phyloP scores from a whole-genome alignment of 2,797 vertebrate genomes.

The Merluccius polli region DNA sequence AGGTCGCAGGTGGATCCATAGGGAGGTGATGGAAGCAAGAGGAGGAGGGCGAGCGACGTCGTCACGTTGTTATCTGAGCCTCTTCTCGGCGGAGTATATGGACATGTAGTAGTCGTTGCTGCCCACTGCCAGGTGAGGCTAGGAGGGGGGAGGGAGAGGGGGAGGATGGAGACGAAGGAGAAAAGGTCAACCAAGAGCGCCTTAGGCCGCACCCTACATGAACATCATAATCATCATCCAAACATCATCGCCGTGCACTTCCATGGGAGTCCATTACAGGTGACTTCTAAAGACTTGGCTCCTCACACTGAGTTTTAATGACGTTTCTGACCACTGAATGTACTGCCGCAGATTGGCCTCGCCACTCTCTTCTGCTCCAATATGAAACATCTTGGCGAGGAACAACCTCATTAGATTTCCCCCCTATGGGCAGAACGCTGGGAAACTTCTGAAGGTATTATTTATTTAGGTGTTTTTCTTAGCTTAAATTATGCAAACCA shows the following conservation, averaged over 20 bases:
- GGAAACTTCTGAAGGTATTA: no score
- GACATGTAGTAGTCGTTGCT: conserved; percentile 99
- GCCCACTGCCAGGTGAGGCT: conserved; percentile 96
- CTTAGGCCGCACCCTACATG: background rate
- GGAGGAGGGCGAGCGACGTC: conserved; percentile 8
- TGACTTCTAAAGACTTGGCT: no score
- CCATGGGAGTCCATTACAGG: no score
- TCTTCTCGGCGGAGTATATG: conserved; percentile 97
- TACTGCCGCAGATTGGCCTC: no score
- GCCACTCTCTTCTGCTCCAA: background rate
- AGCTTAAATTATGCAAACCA: no score
- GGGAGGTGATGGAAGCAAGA: background rate
- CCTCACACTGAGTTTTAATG: no score
- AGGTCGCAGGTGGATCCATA: conserved; percentile 22
- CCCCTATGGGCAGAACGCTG: no score
- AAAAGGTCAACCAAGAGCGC: no score
- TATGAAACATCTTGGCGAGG: no score
- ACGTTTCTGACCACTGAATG: no score
- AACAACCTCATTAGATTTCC: no score
- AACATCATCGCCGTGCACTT: background rate
- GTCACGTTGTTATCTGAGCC: conserved; percentile 86
- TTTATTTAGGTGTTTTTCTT: no score
- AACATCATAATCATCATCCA: background rate
- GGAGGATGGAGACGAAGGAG: background rate
- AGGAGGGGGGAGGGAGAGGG: conserved; percentile 20